Conservation (phyloP, 1,140 invertebrate species). For the Leguminivora glycinivorella region DNA sequence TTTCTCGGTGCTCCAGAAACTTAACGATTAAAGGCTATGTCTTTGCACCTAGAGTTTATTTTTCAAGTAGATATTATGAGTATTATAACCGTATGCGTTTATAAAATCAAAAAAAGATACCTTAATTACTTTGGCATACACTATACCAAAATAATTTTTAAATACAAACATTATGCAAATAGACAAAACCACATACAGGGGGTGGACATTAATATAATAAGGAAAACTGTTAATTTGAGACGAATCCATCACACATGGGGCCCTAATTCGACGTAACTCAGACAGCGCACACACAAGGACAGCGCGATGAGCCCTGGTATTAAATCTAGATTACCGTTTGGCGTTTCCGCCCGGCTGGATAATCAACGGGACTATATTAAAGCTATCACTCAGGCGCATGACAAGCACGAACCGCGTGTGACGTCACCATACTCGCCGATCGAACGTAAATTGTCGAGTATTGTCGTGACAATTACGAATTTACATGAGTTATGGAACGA, state of each 20-base stretch:
- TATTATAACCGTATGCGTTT: too few relatives aligned
- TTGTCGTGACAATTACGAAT: conserved; percentile 47
- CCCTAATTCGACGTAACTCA: conserved; percentile 1
- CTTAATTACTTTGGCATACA: too few relatives aligned
- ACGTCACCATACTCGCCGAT: conserved; percentile 60
- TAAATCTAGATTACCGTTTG: conserved; percentile 77
- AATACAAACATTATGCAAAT: too few relatives aligned
- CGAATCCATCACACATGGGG: background rate
- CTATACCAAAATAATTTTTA: too few relatives aligned
- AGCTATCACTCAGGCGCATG: conserved; percentile 72
- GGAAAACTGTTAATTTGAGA: background rate
- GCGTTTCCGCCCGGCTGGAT: conserved; percentile 67
- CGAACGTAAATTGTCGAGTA: conserved; percentile 51
- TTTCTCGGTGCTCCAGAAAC: too few relatives aligned
- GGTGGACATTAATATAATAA: background rate
- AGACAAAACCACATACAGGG: too few relatives aligned
- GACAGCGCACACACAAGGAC: conserved; percentile 36
- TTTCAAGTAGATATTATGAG: too few relatives aligned
- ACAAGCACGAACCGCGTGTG: conserved; percentile 50
- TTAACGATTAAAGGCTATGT: too few relatives aligned
- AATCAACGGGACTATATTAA: conserved; percentile 76
- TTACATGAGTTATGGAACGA: conserved; percentile 41
- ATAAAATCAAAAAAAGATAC: too few relatives aligned
- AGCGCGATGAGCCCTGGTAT: conserved; percentile 67
- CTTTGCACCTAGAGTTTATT: too few relatives aligned